Conservation (phyloP, 2,888 invertebrate genomes). For the Gisinianus flammeolus region DNA sequence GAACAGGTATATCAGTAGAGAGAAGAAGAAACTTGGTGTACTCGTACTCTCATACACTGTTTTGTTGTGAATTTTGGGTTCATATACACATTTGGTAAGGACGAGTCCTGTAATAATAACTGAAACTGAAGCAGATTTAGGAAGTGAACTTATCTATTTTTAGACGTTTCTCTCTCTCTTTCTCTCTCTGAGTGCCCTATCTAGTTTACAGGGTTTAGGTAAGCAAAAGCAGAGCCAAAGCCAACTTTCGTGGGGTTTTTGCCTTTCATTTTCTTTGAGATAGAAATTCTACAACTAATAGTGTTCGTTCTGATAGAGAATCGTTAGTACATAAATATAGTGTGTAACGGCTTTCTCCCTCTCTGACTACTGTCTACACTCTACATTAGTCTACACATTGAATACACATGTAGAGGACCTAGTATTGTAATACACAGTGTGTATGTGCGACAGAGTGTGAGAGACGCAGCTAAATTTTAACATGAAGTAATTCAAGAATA, state of each 20-base stretch:
- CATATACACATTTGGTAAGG: conserved; percentile 2
- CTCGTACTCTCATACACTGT: background rate
- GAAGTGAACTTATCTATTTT: conserved; percentile 12
- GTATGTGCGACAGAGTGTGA: background rate
- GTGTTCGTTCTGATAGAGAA: too few relatives aligned
- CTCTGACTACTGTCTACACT: too few relatives aligned
- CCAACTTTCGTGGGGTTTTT: conserved; percentile 17
- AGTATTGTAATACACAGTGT: background rate
- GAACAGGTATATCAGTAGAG: too few relatives aligned
- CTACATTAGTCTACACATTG: too few relatives aligned
- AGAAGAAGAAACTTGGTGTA: too few relatives aligned
- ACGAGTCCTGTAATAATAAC: conserved; percentile 18
- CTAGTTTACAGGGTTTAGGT: conserved; percentile 19
- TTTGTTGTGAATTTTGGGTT: conserved; percentile 2
- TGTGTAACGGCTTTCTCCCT: too few relatives aligned
- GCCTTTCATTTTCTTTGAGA: conserved; percentile 6
- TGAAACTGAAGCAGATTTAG: conserved; percentile 19
- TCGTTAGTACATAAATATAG: too few relatives aligned
- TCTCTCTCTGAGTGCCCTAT: conserved; percentile 4
- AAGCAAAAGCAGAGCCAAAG: conserved; percentile 14
- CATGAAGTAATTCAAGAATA: background rate
- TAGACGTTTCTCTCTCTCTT: conserved; percentile 3
- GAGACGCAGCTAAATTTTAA: background rate
- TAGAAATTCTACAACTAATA: background rate
- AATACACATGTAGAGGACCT: too few relatives aligned